Evolutionary conservation across 2,113 vertebrate species (phyloP), one percentile per base, ranked within the genome.

Genomic region (Ursus arctos): DNA sequence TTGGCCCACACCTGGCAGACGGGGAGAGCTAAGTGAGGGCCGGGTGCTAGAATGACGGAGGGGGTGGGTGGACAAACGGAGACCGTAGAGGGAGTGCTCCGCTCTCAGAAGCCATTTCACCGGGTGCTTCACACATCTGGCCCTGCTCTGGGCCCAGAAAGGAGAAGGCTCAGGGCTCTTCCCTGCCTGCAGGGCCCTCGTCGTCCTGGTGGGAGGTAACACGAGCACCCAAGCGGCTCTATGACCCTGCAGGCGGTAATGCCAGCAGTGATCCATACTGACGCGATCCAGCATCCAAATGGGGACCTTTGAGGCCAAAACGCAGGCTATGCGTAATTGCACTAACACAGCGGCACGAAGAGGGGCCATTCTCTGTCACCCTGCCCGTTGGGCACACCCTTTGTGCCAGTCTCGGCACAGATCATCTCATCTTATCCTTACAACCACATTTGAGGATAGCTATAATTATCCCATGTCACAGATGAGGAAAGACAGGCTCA

Each of bases 31-130:
- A 22, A 24, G 47, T n/a, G 61, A 10, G 18, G 21, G 24, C 51
- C 24, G 8, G 57, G 9, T 11, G 2, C 12, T 1, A 11, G 90
- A 53, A 43, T 57, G 33, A 55, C 14, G 4, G 28, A 53, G 43
- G 19, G n/a, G 47, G 47, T 0, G 0, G 5, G 0, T 49, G n/a
- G 18, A 49, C 1, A 40, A 36, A 71, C 11, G 28, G 22, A n/a
- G 31, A 61, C 24, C 79, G 74, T 15, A 2, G 6, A 31, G 67
- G 67, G 65, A 15, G 7, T 8, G 40, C 31, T 65, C 40, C 5
- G 0, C 15, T 59, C 53, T 77, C 91, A 49, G 59, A 51, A 77
- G 28, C 24, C 43, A 53, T 4, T 53, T 14, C 26, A 36, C 11
- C 6, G n/a, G 21, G 40, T 10, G 21, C 33, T 40, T 36, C 18